phyloP scores from a whole-genome alignment of 2,797 vertebrate genomes.

The Enteromius viviparus region DNA sequence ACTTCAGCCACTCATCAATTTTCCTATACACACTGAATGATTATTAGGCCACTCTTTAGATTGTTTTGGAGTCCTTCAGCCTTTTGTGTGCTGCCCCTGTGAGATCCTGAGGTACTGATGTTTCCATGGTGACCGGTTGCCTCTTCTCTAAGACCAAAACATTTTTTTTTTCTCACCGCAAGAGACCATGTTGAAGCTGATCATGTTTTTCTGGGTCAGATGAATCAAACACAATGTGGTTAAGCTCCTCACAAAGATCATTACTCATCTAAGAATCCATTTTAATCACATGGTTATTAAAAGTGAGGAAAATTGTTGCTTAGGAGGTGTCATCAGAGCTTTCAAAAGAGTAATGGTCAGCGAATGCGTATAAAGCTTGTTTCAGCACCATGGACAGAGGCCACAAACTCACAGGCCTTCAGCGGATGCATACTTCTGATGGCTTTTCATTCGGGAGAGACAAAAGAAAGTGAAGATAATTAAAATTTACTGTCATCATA shows the following conservation, averaged over 20 bases:
- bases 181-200: slow-evolving; percentile 51
- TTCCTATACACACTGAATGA: slow-evolving; percentile 2
- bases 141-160: slow-evolving; percentile 56
- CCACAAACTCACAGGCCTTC: neutral
- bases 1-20: slow-evolving; percentile 11
- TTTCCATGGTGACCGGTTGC: slow-evolving; percentile 61
- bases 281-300: slow-evolving; percentile 40
- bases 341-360: slow-evolving; percentile 18
- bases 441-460: neutral
- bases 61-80: slow-evolving; percentile 46
- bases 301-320: slow-evolving; percentile 37
- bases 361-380: neutral
- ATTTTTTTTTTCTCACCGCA: slow-evolving; percentile 31
- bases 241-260: slow-evolving; percentile 41
- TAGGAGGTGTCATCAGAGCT: slow-evolving; percentile 9
- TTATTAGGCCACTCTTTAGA: slow-evolving; percentile 47
- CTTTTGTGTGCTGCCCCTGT: slow-evolving; percentile 48
- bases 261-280: slow-evolving; percentile 48
- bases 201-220: slow-evolving; percentile 64
- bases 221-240: slow-evolving; percentile 53
- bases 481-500: neutral
- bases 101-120: slow-evolving; percentile 56
- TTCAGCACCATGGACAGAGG: slow-evolving; percentile 57
- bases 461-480: neutral
- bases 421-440: neutral